Evolutionary conservation across 2,113 vertebrate species (phyloP), one percentile per base, ranked within the genome.

Genomic region (Myrmecobius fasciatus): DNA sequence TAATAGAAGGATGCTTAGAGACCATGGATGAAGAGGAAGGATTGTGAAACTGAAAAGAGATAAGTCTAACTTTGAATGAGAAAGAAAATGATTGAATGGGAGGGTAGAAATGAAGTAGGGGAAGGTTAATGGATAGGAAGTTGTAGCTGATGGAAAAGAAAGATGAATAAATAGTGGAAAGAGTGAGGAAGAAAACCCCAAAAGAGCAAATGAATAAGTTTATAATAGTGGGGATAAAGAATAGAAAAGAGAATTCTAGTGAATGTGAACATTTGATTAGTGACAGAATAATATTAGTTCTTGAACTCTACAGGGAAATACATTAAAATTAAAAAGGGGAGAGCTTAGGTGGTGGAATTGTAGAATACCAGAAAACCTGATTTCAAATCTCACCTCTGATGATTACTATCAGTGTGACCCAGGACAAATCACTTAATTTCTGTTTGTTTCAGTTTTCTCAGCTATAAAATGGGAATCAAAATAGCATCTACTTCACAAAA

Each of bases 51-150:
- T 25, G 60, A 53, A 89, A 36, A 48, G 28, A 49, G 3, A 47
- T 90, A 17, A 49, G 89, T 28, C 26, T 49, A 1, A 90, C 26
- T 28, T 47, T 49, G 25, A 51, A 47, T 49, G 89, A 1, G 1
- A 89, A 47, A n/a, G 43, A 0, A 0, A 2, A 10, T 0, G 6
- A 0, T 24, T 5, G 47, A 31, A 60, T 25, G 31, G 53, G 75
- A 56, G 46, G 22, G 46, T 26, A 3, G 47, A 22, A 51, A 26
- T 26, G 9, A 54, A 54, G 53, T 54, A 3, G 0, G 89, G 43
- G 26, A 12, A 12, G 5, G 91, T 36, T 60, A 4, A 3, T 60
- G 28, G 26, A 7, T 25, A 6, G 22, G 25, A 25, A 49, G 31
- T 4, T 0, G 10, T 0, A 10, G 53, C 93, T 60, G 22, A 0